Evolutionary conservation across 30 jellyfish, hydroid and myxozoan species (phyloP).

Genomic region (Sanderia malayensis): DNA sequence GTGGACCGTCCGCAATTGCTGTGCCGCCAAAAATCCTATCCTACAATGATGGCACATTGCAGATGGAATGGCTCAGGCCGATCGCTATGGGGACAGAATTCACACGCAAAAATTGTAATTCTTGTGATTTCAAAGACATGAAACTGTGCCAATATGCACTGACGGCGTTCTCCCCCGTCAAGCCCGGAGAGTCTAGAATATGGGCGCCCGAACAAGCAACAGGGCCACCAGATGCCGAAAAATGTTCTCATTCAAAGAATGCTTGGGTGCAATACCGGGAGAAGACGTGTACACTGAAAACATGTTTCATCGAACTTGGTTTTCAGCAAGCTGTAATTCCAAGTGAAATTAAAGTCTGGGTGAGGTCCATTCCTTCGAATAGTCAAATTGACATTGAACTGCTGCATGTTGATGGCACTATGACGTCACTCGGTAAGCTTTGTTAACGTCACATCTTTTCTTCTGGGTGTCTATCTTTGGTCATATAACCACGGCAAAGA

Average conservation of each 20-base stretch:
- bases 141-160: slow-evolving; percentile 55
- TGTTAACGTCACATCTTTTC: too few relatives aligned
- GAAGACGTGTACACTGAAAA: not conserved
- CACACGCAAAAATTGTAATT: slow-evolving; percentile 41
- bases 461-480: too few relatives aligned
- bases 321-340: slow-evolving; percentile 81
- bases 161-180: slow-evolving; percentile 28
- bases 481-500: too few relatives aligned
- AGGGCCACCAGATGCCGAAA: slow-evolving; percentile 90
- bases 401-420: slow-evolving; percentile 70
- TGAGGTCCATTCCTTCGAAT: slow-evolving; percentile 28
- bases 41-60: slow-evolving; percentile 7
- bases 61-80: slow-evolving; percentile 79
- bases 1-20: slow-evolving; percentile 76
- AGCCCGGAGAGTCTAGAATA: not conserved
- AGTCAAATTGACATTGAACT: slow-evolving; percentile 58
- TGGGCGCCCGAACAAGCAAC: slow-evolving; percentile 51
- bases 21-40: slow-evolving; percentile 71
- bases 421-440: slow-evolving; percentile 73
- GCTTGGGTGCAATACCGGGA: slow-evolving; percentile 50
- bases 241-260: slow-evolving; percentile 31
- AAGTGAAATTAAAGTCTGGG: slow-evolving; percentile 81
- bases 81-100: slow-evolving; percentile 56
- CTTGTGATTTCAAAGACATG: slow-evolving; percentile 31
- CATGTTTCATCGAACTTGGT: slow-evolving; percentile 49